A percentile compares a stretch with the other conserved stretches of the same genome.
Conservation (phyloP, 1,140 invertebrate species). For the Euwallacea similis region DNA sequence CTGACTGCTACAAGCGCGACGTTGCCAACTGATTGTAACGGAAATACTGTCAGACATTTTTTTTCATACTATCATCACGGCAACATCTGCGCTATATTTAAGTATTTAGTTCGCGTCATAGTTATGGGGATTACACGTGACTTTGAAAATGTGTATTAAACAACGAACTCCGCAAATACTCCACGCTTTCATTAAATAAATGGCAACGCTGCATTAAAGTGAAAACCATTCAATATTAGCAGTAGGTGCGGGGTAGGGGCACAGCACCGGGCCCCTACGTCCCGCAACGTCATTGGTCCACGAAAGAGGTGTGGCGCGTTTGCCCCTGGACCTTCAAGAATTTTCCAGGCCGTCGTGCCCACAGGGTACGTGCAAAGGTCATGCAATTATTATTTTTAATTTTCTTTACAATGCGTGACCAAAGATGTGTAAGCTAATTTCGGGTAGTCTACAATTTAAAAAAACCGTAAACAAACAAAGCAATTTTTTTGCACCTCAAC, state of each 20-base stretch:
- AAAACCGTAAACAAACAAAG: too few species aligned
- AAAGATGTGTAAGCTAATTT: too few species aligned
- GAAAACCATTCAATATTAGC: constrained; percentile 36
- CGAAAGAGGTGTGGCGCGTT: constrained; percentile 36
- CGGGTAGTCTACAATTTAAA: too few species aligned
- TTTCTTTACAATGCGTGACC: too few species aligned
- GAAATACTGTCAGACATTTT: too few species aligned
- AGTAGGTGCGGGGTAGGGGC: constrained; percentile 16
- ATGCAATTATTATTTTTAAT: not conserved
- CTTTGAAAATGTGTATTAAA: too few species aligned
- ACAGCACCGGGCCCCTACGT: constrained; percentile 15
- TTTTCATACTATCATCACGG: too few species aligned
- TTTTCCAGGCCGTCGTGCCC: constrained; percentile 23
- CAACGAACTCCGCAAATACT: not conserved
- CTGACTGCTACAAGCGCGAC: not conserved
- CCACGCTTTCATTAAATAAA: not conserved
- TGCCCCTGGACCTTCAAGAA: constrained; percentile 25
- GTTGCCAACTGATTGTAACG: too few species aligned
- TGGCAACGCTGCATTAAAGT: constrained; percentile 5
- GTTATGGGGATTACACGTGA: too few species aligned
- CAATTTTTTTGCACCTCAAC: too few species aligned
- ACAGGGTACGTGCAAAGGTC: constrained; percentile 14
- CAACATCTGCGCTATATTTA: too few species aligned
- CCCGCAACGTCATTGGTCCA: constrained; percentile 25
- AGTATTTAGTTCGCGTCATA: too few species aligned